Evolutionary conservation across 2,888 invertebrate species (phyloP), one percentile per base, ranked within the genome.

Genomic region (Villa cingulata): DNA sequence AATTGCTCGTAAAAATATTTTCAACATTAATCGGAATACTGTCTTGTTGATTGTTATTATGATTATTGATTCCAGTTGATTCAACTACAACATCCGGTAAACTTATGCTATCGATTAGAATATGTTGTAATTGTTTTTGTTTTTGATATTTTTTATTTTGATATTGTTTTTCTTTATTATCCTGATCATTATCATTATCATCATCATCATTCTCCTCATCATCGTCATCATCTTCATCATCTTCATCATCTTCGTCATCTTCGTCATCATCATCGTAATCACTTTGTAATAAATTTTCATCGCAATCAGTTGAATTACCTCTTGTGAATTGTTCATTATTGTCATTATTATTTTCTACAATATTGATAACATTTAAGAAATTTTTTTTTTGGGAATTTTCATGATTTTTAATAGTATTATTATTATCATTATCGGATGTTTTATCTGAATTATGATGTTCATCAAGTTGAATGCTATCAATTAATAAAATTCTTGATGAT

Each of bases 71-170:
- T 34, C 48, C 46, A 20, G 48, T 52, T 55, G 68, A 65, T 61
- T 68, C 68, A 34, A 68, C 67, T 29, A 68, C 68, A 53, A 68
- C 68, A 55, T 68, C 68, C 53, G 68, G 68, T 56, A 68, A 58
- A 57, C 67, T 67, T 57, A 68, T 67, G 57, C 66, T 66, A 59
- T 68, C 68, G 53, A 68, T 67, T 54, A 67, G 60, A 20, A 67
- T 66, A 23, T 48, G 41, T 32, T 19, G 36, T 29, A 43, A 27
- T 4, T 14, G 18, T 4, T 42, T 18, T 37, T 46, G 29, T 14
- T 37, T 17, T 37, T 36, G 37, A 18, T 23, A 16, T 36, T 46
- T 36, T 41, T 41, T 29, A 6, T 41, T 36, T 36, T n/a, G 32
- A 15, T 40, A 23, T 14, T 42, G 4, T 37, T 23, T 15, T 19